phyloP scores from a whole-genome alignment of 2,113 vertebrate species.

The Calonectris borealis region DNA sequence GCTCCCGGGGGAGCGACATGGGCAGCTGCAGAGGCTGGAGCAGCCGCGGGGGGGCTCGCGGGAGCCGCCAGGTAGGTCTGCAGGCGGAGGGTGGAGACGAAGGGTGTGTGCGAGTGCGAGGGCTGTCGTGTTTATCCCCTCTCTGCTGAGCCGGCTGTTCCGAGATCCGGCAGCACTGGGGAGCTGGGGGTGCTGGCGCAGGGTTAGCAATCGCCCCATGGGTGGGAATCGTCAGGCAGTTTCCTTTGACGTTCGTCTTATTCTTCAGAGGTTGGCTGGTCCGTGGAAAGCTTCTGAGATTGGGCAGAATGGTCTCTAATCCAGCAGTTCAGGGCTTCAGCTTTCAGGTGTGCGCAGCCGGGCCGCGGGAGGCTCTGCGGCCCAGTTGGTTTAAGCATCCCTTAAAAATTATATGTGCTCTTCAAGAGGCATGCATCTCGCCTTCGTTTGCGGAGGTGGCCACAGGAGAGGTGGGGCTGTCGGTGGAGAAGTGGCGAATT shows the following conservation, averaged over 20 bases:
- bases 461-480: neutral
- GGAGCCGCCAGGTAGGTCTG: conserved; percentile 70
- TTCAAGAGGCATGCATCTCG: accelerated
- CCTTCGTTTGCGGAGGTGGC: accelerated
- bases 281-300: neutral
- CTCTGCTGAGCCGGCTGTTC: neutral
- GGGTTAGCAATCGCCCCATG: accelerated
- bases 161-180: neutral
- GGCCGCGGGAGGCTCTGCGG: accelerated
- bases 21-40: neutral
- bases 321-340: no score
- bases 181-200: neutral
- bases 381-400: neutral
- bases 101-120: no score
- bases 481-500: no score
- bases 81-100: neutral
- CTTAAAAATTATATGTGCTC: accelerated
- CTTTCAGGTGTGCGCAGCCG: accelerated
- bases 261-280: accelerated
- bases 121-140: neutral
- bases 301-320: neutral
- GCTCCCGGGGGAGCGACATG: neutral
- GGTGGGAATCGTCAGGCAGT: neutral
- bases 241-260: neutral
- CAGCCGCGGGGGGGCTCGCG: neutral